Evolutionary conservation across 2,888 invertebrate species (phyloP), one percentile per base, ranked within the genome.

Genomic region (Mycalesis mineus): DNA sequence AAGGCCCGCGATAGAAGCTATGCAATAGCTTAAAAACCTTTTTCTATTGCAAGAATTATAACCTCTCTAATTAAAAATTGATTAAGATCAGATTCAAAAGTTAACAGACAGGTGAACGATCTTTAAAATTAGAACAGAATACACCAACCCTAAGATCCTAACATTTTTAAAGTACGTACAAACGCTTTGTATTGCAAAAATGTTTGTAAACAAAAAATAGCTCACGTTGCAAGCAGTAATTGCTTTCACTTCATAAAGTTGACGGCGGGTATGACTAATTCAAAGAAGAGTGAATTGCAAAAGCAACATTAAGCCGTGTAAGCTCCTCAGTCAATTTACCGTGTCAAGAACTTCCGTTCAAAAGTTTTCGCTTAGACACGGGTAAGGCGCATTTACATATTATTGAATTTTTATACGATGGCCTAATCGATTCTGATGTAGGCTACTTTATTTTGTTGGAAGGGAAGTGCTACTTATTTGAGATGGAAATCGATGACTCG

Each of bases 341-440:
- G 70, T 75, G 76, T 75, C 75, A 81, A 79, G 77, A 80, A 78
- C 74, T 78, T 81, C 74, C 78, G 79, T 80, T 71, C 78, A 52
- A 87, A 88, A 84, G 77, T 84, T 84, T 72, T 60, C 75, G 77
- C 73, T 77, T 77, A 80, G 79, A 78, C 77, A 78, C 78, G 75
- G 74, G 77, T 74, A 75, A 64, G 71, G 64, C 69, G 71, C 78
- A 88, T 89, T 89, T 88, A 86, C 88, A 89, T 89, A 82, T 84
- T 89, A 88, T 88, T 89, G 88, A 86, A 83, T 88, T 87, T 87
- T 88, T 87, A 82, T 80, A 78, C 84, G 78, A 80, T 82, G 81
- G 77, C 82, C 82, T 82, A 79, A 81, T 75, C 74, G 71, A 75
- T 75, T 73, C 71, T 68, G 61, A 67, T 62, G 60, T 65, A 59